These are phyloP conservation scores for Phalacrocorax aristotelis DNA, from an alignment of 2,113 vertebrate genomes.

Conservation along the genomic window DNA sequence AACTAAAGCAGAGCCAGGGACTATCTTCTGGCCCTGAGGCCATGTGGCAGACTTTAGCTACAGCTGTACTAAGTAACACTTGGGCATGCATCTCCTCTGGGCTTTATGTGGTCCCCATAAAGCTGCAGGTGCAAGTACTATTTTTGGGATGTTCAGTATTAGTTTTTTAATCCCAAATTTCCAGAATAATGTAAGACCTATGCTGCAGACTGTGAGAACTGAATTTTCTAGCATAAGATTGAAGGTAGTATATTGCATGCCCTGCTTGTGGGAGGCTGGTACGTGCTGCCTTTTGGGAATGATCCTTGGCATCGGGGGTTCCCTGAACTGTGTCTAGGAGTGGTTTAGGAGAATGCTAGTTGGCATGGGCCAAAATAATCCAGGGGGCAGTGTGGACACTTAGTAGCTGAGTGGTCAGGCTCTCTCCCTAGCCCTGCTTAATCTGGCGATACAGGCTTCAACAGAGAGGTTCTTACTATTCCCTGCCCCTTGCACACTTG, in stretches of 20 bases:
- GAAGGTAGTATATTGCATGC: background rate
- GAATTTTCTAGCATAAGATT: background rate
- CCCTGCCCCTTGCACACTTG: background rate
- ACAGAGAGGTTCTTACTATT: background rate
- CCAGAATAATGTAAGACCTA: background rate
- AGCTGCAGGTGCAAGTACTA: background rate
- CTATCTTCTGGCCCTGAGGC: background rate
- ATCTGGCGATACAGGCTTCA: background rate
- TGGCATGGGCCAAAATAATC: background rate
- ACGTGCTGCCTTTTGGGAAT: background rate
- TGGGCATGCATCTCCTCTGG: background rate
- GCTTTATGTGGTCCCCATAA: background rate
- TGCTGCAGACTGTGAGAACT: background rate
- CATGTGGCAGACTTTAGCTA: background rate
- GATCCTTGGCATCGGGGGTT: background rate
- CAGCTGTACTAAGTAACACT: background rate
- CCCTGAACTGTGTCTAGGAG: background rate
- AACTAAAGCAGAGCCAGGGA: constrained; percentile 2
- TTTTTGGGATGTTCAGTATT: background rate
- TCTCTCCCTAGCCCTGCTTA: background rate
- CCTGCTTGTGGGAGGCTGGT: background rate
- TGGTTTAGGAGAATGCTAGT: background rate
- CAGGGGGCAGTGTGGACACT: background rate
- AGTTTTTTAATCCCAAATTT: background rate
- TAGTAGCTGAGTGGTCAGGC: background rate